phyloP scores from a whole-genome alignment of 64 coral and sea anemone species.

The Pachyseris speciosa region DNA sequence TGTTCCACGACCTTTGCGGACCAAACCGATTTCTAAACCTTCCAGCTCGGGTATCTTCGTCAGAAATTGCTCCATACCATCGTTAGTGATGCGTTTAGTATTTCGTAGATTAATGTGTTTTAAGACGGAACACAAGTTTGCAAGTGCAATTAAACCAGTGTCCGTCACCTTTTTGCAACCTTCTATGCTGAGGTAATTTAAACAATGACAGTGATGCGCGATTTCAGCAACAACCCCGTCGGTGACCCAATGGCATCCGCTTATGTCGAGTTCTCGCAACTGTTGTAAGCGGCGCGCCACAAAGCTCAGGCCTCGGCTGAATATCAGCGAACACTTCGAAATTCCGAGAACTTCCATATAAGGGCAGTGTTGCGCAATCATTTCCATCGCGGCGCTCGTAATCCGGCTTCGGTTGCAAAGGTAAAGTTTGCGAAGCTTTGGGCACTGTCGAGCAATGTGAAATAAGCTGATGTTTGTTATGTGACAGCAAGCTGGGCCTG shows the following conservation, averaged over 20 bases:
- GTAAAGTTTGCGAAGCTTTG: constrained; percentile 23
- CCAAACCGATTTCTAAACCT: constrained; percentile 69
- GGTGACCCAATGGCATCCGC: constrained; percentile 63
- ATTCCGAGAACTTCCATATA: constrained; percentile 63
- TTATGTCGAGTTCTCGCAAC: constrained; percentile 44
- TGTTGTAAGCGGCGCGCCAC: constrained; percentile 23
- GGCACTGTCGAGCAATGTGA: constrained; percentile 59
- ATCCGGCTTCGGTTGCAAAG: constrained; percentile 57
- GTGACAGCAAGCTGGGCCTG: constrained; percentile 49
- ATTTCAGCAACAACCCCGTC: constrained; percentile 19
- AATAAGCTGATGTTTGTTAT: constrained; percentile 58
- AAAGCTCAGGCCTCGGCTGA: constrained; percentile 13
- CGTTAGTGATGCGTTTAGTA: constrained; percentile 59
- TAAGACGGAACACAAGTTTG: constrained; percentile 9
- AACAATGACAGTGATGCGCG: constrained; percentile 7
- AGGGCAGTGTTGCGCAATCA: constrained; percentile 52
- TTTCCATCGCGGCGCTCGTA: constrained; percentile 63
- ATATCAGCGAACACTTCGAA: constrained; percentile 45
- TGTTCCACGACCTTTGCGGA: constrained; percentile 53
- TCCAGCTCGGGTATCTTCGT: constrained; percentile 33
- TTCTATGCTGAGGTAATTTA: constrained; percentile 67
- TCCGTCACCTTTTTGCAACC: constrained; percentile 76
- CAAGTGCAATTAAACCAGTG: constrained; percentile 8
- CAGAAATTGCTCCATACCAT: constrained; percentile 66
- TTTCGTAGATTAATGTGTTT: constrained; percentile 78